Base-by-base conservation (phyloP, 92 coral and sea anemone genomes). In the Desmophyllum pertusum region DNA sequence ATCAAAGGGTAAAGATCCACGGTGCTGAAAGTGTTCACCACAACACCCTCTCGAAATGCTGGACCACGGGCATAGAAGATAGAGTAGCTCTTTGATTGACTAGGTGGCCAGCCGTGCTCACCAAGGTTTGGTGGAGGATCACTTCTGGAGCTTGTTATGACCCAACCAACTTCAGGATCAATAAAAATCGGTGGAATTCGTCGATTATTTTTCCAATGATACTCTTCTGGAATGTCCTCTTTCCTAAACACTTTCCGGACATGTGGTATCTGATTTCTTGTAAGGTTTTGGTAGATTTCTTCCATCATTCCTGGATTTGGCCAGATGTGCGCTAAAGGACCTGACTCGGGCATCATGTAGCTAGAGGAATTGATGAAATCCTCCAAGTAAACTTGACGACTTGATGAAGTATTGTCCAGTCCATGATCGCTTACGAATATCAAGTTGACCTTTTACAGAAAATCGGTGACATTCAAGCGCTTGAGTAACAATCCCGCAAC, bases 11-110 rank as follows among this genome's bases (percentile, higher is more conserved):
- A 96, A 29, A 96, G 77, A 62, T 96, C 94, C 23, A 96, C 92
- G 36, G 90, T 84, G 14, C 87, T 75, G 57, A 96, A 93, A 6
- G 90, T 88, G 15, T 77, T 77, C 31, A 94, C 84, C 17, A 75
- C 69, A 30, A 64, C 84, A 38, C 91, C 94, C 77, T 87, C 80
- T 76, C 87, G 78, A 72, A 96, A 96, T 2, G 96, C 94, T 3
- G 99, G 98, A 40, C 99, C 98, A 37, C 92, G 94, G 78, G 97
- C 99, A 59, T 86, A 91, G 83, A 96, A 94, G 23, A 96, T 88
- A 15, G 98, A 87, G 85, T 89, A 83, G 45, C 89, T 89, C 25
- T 87, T 89, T 19, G 83, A 81, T 53, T 84, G 75, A 4, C 33
- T 65, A 1, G 91, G 74, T 6, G 81, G 84, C 94, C 94, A 91